phyloP scores from a whole-genome alignment of 2,113 vertebrate genomes.

The Phalacrocorax carbo region DNA sequence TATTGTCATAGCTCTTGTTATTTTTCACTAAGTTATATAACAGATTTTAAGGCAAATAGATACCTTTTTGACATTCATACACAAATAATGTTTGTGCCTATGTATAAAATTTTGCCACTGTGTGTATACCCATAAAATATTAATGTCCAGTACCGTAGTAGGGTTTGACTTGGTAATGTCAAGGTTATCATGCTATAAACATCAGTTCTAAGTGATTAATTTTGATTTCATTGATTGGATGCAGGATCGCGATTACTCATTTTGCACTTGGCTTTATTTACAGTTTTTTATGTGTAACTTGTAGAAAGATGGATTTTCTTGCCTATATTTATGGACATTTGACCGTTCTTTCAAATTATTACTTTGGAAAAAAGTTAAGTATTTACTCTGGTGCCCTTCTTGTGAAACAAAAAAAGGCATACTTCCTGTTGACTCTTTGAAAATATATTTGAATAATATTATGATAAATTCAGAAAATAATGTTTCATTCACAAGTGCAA shows the following conservation, averaged over 20 bases:
- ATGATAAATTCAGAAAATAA: background rate
- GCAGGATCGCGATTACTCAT: background rate
- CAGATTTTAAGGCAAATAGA: background rate
- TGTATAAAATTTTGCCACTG: background rate
- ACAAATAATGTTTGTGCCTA: background rate
- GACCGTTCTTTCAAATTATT: background rate
- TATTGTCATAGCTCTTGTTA: background rate
- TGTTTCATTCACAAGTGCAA: background rate
- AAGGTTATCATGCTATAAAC: background rate
- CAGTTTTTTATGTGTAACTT: background rate
- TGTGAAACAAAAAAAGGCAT: background rate
- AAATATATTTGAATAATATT: background rate
- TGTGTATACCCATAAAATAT: background rate
- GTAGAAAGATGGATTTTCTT: background rate
- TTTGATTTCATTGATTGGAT: background rate
- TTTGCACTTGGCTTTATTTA: background rate
- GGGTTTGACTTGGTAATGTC: background rate
- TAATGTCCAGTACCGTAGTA: background rate
- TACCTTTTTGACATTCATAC: background rate
- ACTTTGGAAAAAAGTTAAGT: background rate
- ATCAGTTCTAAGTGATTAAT: background rate
- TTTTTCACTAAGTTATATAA: background rate
- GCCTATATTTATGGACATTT: background rate
- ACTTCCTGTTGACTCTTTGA: background rate
- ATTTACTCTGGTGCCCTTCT: background rate